Percentiles rank a stretch among this genome's conserved stretches.
These are phyloP conservation scores for Pampusana beccarii DNA, from an alignment of 2,113 vertebrate species.

Conservation along the genomic window DNA sequence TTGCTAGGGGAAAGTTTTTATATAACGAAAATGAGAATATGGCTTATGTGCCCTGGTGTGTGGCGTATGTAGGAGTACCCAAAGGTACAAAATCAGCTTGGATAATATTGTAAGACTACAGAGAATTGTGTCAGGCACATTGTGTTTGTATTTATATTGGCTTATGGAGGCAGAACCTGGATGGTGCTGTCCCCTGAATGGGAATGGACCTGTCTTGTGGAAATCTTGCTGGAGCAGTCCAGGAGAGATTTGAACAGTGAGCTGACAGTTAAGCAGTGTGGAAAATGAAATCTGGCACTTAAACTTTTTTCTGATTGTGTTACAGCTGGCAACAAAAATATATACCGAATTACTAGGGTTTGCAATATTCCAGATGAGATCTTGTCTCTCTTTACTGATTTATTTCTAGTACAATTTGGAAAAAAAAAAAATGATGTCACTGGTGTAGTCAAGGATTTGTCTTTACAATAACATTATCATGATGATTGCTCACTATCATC, in stretches of 20 bases:
- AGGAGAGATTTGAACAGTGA: not conserved
- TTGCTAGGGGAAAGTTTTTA: not conserved
- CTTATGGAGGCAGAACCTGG: not conserved
- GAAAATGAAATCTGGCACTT: not conserved
- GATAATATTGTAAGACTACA: not conserved
- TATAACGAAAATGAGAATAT: not conserved
- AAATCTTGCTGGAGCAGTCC: not conserved
- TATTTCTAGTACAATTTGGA: not conserved
- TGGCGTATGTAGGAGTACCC: not conserved
- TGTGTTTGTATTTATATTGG: not conserved
- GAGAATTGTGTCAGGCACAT: not conserved
- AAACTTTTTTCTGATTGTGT: not conserved
- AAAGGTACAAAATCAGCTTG: not conserved
- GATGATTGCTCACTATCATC: not conserved
- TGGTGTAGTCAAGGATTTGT: not conserved
- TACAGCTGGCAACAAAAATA: not conserved
- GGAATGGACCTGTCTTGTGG: not conserved
- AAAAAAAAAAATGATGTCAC: not conserved
- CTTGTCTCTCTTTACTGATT: not conserved
- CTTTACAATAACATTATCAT: not conserved
- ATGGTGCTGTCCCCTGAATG: not conserved
- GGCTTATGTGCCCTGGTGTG: not conserved
- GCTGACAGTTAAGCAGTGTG: not conserved
- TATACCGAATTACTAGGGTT: not conserved
- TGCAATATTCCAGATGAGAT: not conserved